phyloP scores from a whole-genome alignment of 2,888 invertebrate genomes.

The Noctua janthe region DNA sequence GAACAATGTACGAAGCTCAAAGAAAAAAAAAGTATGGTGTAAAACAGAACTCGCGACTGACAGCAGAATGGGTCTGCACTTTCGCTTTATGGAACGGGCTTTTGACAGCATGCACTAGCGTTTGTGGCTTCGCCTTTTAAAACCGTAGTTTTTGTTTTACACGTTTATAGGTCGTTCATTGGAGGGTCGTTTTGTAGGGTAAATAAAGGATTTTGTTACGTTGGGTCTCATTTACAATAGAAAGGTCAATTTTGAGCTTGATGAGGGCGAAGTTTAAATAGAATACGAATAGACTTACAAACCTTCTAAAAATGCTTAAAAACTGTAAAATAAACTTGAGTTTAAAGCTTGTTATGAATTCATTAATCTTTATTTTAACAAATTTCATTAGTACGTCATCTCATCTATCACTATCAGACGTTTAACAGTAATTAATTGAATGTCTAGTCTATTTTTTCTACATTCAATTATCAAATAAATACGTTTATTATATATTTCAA shows the following conservation, averaged over 20 bases:
- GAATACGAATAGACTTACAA: not conserved
- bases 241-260: not conserved
- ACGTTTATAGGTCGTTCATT: constrained; percentile 22
- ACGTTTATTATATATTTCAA: too few species aligned
- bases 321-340: not conserved
- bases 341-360: not conserved
- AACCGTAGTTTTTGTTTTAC: constrained; percentile 50
- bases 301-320: not conserved
- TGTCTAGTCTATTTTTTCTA: not conserved
- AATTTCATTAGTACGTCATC: not conserved
- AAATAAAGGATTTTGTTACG: not conserved
- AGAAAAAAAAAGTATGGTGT: constrained; percentile 27
- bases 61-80: constrained; percentile 61
- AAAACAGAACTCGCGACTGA: constrained; percentile 57
- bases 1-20: constrained; percentile 40
- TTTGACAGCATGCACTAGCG: constrained; percentile 54
- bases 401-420: not conserved
- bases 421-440: not conserved
- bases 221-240: not conserved
- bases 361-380: not conserved
- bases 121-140: constrained; percentile 44
- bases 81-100: constrained; percentile 55
- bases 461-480: not conserved
- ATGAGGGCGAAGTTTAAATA: not conserved
- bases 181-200: not conserved